These are phyloP conservation scores for Actinia equina DNA, from an alignment of 64 coral and sea anemone species.

Conservation along the genomic window DNA sequence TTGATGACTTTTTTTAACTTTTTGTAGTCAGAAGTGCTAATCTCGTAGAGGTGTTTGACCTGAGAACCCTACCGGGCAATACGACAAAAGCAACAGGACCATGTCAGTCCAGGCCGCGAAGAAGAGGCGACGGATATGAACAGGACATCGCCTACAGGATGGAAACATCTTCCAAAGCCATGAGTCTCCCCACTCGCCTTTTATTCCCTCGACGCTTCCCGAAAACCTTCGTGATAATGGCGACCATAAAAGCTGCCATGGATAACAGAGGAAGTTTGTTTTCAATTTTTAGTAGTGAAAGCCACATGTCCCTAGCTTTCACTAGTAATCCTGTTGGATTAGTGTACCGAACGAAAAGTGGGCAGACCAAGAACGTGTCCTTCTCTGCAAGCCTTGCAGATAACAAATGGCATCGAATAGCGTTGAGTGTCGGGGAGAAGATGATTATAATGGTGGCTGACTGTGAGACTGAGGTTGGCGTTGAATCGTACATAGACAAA, in stretches of 20 bases:
- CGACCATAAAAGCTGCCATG: slow-evolving; percentile 39
- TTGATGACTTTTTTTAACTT: neutral
- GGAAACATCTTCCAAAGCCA: neutral
- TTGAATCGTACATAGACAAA: neutral
- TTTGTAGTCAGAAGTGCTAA: neutral
- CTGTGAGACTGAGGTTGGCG: neutral
- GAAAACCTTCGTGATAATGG: slow-evolving; percentile 42
- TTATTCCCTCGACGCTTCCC: slow-evolving; percentile 45
- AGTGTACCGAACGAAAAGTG: slow-evolving; percentile 33
- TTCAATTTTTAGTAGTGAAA: slow-evolving; percentile 23
- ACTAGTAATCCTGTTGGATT: slow-evolving; percentile 53
- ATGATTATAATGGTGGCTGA: slow-evolving; percentile 8
- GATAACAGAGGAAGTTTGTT: slow-evolving; percentile 45
- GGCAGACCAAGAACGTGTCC: neutral
- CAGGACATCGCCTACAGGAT: slow-evolving; percentile 6
- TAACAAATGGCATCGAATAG: slow-evolving; percentile 53
- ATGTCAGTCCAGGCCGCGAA: neutral
- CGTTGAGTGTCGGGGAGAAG: slow-evolving; percentile 1
- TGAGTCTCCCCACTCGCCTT: neutral
- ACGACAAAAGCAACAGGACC: neutral
- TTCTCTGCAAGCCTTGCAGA: slow-evolving; percentile 34
- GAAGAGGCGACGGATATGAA: slow-evolving; percentile 5
- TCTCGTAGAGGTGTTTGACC: slow-evolving; percentile 7
- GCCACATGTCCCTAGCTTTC: slow-evolving; percentile 23
- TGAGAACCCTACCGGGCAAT: slow-evolving; percentile 9